Evolutionary conservation across 2,888 invertebrate species (phyloP).

Genomic region (Heliconius charithonia): DNA sequence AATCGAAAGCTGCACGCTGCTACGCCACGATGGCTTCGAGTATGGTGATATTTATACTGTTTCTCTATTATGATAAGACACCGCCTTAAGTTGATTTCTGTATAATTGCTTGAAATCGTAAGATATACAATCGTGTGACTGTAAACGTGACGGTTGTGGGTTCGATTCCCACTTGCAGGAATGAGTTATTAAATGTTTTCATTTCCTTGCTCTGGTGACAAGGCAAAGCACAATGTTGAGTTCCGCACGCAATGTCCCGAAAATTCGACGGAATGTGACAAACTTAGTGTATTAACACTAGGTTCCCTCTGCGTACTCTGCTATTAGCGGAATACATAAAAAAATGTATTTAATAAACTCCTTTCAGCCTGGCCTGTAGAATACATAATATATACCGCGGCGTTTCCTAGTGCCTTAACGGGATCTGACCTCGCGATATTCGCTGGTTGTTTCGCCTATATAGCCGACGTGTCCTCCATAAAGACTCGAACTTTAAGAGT

Average conservation of each 20-base stretch:
- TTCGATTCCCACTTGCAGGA: too few species aligned
- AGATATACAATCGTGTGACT: too few species aligned
- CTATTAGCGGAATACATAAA: not conserved
- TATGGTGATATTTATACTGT: too few species aligned
- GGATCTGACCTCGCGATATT: slow-evolving; percentile 92
- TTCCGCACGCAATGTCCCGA: not conserved
- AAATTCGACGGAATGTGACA: too few species aligned
- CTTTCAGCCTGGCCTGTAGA: slow-evolving; percentile 87
- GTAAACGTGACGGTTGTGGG: too few species aligned
- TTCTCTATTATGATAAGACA: too few species aligned
- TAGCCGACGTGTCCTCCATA: slow-evolving; percentile 89
- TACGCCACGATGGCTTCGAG: too few species aligned
- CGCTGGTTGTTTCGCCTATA: slow-evolving; percentile 90
- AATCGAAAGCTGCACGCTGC: too few species aligned
- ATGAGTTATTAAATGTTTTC: not conserved
- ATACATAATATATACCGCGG: slow-evolving; percentile 89
- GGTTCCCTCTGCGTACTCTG: not conserved
- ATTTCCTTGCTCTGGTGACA: not conserved
- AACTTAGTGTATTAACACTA: not conserved
- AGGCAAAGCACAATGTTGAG: not conserved
- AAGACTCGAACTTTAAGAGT: slow-evolving; percentile 90
- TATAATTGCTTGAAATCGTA: too few species aligned
- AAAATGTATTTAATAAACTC: not conserved
- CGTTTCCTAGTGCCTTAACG: slow-evolving; percentile 89
- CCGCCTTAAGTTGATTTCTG: too few species aligned